phyloP scores from a whole-genome alignment of 2,113 vertebrate species.

The Chaetops frenatus region DNA sequence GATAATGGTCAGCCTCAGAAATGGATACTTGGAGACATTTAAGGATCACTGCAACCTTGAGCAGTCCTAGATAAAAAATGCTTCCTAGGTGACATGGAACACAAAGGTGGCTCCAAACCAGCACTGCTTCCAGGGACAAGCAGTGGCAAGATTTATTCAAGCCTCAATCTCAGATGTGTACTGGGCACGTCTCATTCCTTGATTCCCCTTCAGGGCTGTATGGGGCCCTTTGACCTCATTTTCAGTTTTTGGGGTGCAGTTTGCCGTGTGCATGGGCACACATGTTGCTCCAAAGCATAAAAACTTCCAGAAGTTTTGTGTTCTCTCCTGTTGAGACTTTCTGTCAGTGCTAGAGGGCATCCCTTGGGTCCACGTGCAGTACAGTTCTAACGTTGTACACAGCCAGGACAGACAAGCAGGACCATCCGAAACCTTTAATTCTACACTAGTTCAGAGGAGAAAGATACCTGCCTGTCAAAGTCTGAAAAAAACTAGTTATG shows the following conservation, averaged over 20 bases:
- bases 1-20: not conserved
- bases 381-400: not conserved
- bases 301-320: not conserved
- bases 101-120: not conserved
- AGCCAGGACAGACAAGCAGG: not conserved
- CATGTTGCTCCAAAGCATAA: not conserved
- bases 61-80: not conserved
- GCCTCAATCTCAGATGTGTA: not conserved
- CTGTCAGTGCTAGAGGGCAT: not conserved
- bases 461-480: not conserved
- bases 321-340: not conserved
- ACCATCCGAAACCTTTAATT: not conserved
- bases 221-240: not conserved
- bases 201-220: not conserved
- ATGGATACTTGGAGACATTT: not conserved
- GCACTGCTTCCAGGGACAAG: not conserved
- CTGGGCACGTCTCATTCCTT: not conserved
- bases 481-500: not conserved
- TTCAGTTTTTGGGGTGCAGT: not conserved
- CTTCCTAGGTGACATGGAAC: not conserved
- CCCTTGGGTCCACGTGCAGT: not conserved
- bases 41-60: not conserved
- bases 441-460: not conserved
- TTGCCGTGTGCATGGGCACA: not conserved
- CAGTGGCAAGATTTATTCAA: not conserved